Conservation (phyloP, 2,113 vertebrate genomes). For the Cryptomyrus ogoouensis region DNA sequence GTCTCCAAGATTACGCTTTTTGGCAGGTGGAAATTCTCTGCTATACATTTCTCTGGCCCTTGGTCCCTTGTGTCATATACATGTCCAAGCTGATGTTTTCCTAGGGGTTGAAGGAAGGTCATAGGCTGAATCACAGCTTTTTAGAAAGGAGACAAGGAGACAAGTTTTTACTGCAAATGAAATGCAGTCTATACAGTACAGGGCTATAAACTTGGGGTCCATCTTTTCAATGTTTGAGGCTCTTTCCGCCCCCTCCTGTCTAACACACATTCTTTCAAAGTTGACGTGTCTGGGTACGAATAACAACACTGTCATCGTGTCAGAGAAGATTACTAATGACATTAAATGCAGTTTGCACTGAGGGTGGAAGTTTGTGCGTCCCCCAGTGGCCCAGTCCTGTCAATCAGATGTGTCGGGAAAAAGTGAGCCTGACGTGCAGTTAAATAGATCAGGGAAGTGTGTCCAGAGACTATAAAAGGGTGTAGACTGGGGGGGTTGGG, state of each 20-base stretch:
- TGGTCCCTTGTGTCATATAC: not conserved
- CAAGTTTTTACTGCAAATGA: not conserved
- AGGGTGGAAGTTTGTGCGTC: not conserved
- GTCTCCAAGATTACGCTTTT: not conserved
- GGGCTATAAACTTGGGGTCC: not conserved
- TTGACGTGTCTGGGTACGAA: not conserved
- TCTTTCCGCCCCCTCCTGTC: not conserved
- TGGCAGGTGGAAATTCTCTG: not conserved
- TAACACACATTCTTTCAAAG: not conserved
- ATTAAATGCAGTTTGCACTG: not conserved
- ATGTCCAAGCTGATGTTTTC: not conserved
- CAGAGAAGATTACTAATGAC: not conserved
- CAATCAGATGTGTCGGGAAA: not conserved
- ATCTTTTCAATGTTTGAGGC: not conserved
- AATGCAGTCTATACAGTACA: not conserved
- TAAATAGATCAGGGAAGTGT: not conserved
- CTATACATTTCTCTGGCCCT: not conserved
- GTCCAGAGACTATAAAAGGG: not conserved
- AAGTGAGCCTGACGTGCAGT: not conserved
- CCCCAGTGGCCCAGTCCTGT: not conserved
- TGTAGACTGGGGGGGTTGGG: too few species aligned
- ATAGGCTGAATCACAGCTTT: not conserved
- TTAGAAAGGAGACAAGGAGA: not conserved
- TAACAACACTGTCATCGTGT: not conserved
- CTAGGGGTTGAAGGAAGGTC: not conserved